Percentiles rank a stretch among this genome's conserved stretches.
Evolutionary conservation across 1,140 invertebrate genomes (phyloP).

Genomic region (Zaprionus capensis): DNA sequence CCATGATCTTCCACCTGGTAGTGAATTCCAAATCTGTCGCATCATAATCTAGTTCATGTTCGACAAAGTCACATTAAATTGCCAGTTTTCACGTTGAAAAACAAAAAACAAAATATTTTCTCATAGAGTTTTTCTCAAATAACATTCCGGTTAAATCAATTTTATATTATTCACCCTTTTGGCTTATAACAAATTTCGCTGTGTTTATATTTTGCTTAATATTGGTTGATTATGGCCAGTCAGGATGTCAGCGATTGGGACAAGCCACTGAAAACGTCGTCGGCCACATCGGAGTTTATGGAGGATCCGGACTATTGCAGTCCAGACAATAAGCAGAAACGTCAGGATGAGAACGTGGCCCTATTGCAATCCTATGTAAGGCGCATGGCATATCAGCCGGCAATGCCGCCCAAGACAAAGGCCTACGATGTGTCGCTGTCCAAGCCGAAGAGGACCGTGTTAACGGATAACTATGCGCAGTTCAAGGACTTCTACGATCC

Average conservation of each 20-base stretch:
- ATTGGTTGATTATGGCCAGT: slow-evolving; percentile 49
- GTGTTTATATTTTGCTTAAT: slow-evolving; percentile 12
- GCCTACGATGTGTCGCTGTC: slow-evolving; percentile 58
- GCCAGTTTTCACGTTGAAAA: slow-evolving; percentile 21
- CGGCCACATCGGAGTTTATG: slow-evolving; percentile 23
- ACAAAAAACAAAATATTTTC: not conserved
- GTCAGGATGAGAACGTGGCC: slow-evolving; percentile 57
- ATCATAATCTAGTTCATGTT: slow-evolving; percentile 28
- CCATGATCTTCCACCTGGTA: not conserved
- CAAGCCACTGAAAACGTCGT: slow-evolving; percentile 63
- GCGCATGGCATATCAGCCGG: slow-evolving; percentile 73
- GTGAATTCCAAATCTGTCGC: not conserved
- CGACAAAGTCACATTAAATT: slow-evolving; percentile 44
- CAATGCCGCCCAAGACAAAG: slow-evolving; percentile 59
- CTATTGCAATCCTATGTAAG: slow-evolving; percentile 69
- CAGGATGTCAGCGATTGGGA: slow-evolving; percentile 74
- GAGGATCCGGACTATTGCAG: slow-evolving; percentile 63
- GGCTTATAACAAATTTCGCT: slow-evolving; percentile 29
- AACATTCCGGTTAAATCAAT: slow-evolving; percentile 29
- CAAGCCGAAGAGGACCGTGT: slow-evolving; percentile 44
- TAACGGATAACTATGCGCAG: slow-evolving; percentile 59
- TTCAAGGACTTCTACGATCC: slow-evolving; percentile 67
- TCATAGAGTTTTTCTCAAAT: not conserved
- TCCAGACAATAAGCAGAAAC: slow-evolving; percentile 53
- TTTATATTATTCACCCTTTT: not conserved